Evolutionary conservation across 2,888 invertebrate genomes (phyloP), one percentile per base, ranked within the genome.

Genomic region (Diarsia rubi): DNA sequence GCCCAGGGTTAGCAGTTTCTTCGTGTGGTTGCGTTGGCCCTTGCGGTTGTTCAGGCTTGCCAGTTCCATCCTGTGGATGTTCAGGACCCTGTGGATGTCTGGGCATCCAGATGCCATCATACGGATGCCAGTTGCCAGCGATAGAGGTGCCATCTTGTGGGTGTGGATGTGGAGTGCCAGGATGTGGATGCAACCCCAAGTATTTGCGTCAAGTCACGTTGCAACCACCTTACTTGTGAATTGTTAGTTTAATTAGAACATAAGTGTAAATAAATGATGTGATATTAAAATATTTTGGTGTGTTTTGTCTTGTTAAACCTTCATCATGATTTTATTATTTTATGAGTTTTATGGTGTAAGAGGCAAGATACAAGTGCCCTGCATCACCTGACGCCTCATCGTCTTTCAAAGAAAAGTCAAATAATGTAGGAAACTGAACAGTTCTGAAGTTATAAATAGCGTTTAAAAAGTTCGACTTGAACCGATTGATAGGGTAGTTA

Each of bases 161-260:
- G 0, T 83, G 79, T 12, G 82, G 82, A 0, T 82, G 82, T 64
- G 78, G 69, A 0, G 12, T 42, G 0, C 12, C 75, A 1, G 73
- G 66, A 0, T 82, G 82, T 57, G 83, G 76, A 9, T 82, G 82
- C 27, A 71, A 52, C 59, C 59, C 80, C 0, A 73, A 78, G 44
- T 93, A 92, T 84, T 87, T 94, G 59, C 88, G 94, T 14, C 92
- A 95, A 81, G 88, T 94, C 0, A 90, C 91, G n/a, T 78, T 94
- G 11, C 93, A 90, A 44, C 95, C 94, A 0, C 95, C 95, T 0
- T 94, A 90, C 85, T 88, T 94, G 90, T 94, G 82, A 75, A 44
- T 45, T 73, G 11, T 63, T 71, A 21, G 45, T 65, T 47, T 59
- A n/a, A 24, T 52, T 44, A 19, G 19, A 9, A 31, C 4, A 9